Conservation (phyloP, 2,797 vertebrate genomes). For the Cirrhinus mrigala region DNA sequence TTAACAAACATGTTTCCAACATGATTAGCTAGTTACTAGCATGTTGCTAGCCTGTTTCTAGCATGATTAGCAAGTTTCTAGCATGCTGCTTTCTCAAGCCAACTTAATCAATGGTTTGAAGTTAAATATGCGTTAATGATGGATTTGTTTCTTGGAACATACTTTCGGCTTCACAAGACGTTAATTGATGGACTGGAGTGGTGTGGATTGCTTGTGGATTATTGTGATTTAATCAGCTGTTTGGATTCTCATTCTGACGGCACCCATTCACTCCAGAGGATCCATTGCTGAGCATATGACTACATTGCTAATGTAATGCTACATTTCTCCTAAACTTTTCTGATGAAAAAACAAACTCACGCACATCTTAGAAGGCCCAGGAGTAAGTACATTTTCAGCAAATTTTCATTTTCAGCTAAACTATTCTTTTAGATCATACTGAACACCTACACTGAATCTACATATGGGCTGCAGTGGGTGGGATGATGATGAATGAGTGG, state of each 20-base stretch:
- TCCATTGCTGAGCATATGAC: neutral
- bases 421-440: neutral
- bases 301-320: too few relatives aligned
- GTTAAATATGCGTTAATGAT: neutral
- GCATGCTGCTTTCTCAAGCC: too few relatives aligned
- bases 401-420: neutral
- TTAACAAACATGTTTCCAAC: too few relatives aligned
- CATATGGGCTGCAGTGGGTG: neutral
- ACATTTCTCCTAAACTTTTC: neutral
- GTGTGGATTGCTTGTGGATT: neutral
- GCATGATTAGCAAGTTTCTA: too few relatives aligned
- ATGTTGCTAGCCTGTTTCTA: too few relatives aligned
- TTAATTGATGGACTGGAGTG: neutral
- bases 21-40: too few relatives aligned
- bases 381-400: neutral
- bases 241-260: neutral
- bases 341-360: neutral
- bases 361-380: neutral
- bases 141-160: neutral
- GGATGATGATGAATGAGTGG: conserved; percentile 13
- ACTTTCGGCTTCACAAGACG: neutral
- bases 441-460: neutral
- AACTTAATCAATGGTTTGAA: neutral
- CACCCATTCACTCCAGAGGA: neutral
- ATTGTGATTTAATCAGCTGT: neutral